phyloP scores from a whole-genome alignment of 2,797 vertebrate genomes.

The Peromyscus attwateri region DNA sequence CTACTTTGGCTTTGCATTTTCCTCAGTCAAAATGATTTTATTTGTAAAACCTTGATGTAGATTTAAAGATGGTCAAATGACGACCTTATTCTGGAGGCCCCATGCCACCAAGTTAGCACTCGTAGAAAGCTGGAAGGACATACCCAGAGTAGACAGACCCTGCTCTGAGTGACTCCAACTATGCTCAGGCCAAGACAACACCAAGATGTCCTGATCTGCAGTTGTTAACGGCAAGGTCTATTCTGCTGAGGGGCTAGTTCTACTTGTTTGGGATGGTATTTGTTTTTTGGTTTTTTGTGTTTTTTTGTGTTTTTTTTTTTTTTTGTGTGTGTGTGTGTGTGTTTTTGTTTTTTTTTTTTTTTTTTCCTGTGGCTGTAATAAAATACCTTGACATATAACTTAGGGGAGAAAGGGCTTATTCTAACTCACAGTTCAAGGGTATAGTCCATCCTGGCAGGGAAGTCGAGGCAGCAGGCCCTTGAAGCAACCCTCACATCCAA shows the following conservation, averaged over 20 bases:
- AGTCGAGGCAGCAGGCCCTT: not conserved
- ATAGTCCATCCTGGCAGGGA: not conserved
- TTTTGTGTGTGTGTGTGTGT: no score
- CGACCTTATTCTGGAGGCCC: not conserved
- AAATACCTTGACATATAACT: not conserved
- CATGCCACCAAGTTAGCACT: not conserved
- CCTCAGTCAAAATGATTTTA: conserved; percentile 57
- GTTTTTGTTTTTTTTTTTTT: no score
- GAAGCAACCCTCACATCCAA: no score
- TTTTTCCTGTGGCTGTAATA: not conserved
- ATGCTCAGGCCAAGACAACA: not conserved
- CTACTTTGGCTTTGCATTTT: not conserved
- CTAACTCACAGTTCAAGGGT: not conserved
- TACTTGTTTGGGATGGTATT: not conserved
- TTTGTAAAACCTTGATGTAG: conserved; percentile 28
- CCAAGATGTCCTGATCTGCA: not conserved
- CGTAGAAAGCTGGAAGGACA: not conserved
- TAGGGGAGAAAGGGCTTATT: not conserved
- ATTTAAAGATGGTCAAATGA: conserved; percentile 25
- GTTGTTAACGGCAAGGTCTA: not conserved
- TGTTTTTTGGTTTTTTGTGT: no score
- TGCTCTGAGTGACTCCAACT: not conserved
- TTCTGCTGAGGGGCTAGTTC: not conserved
- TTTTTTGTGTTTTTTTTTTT: no score
- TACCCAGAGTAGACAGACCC: not conserved